phyloP scores from a whole-genome alignment of 1,140 invertebrate genomes.

The Apis florea region DNA sequence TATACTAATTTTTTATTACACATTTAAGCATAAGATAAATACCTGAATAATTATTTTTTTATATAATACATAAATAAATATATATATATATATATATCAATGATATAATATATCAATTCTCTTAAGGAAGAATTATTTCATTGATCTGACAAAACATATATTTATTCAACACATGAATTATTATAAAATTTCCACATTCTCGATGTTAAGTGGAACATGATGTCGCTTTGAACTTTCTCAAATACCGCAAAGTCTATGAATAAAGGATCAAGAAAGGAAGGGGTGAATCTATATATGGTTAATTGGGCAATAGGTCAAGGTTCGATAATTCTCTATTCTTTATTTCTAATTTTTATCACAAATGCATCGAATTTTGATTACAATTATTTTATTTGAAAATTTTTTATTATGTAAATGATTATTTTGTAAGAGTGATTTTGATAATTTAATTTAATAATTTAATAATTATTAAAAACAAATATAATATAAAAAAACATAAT shows the following conservation, averaged over 20 bases:
- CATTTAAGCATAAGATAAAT: too few relatives aligned
- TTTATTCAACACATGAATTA: not conserved
- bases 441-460: not conserved
- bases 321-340: not conserved
- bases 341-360: not conserved
- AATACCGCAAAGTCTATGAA: not conserved
- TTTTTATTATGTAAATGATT: not conserved
- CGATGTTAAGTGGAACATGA: not conserved
- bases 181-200: not conserved
- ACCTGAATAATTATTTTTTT: not conserved
- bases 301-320: conserved; percentile 33
- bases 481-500: not conserved
- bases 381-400: not conserved
- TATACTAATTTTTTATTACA: too few relatives aligned
- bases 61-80: not conserved
- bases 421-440: not conserved
- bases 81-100: too few relatives aligned
- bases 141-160: not conserved
- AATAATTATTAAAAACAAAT: not conserved
- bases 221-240: not conserved
- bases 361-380: not conserved
- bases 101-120: not conserved
- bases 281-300: not conserved
- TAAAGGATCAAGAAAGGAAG: conserved; percentile 1
- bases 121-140: not conserved